A percentile compares a stretch with the other conserved stretches of the same genome.
Conservation (phyloP, 2,113 vertebrate species). For the Felis catus region F.catus_Fca126_mat1.0 CM031414.1:116870501-116871000, state of each 20-base stretch:
- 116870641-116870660: neutral
- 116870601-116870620: neutral
- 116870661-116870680: neutral
- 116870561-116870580: neutral
- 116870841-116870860: slow-evolving; percentile 65
- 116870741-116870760: neutral
- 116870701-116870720: neutral
- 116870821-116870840: slow-evolving; percentile 66
- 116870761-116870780: neutral
- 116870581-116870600: neutral
- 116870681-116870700: neutral
- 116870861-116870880: slow-evolving; percentile 70
- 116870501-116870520: neutral
- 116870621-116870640: neutral
- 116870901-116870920: neutral
- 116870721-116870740: neutral
- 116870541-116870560: neutral
- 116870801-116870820: slow-evolving; percentile 62
- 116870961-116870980: neutral
- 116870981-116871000: neutral
- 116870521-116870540: neutral
- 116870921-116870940: neutral
- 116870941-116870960: neutral
- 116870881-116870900: slow-evolving; percentile 11
- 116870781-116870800: slow-evolving; percentile 51